Conservation (phyloP, 1,140 invertebrate genomes). For the Heliconius hewitsoni region DNA sequence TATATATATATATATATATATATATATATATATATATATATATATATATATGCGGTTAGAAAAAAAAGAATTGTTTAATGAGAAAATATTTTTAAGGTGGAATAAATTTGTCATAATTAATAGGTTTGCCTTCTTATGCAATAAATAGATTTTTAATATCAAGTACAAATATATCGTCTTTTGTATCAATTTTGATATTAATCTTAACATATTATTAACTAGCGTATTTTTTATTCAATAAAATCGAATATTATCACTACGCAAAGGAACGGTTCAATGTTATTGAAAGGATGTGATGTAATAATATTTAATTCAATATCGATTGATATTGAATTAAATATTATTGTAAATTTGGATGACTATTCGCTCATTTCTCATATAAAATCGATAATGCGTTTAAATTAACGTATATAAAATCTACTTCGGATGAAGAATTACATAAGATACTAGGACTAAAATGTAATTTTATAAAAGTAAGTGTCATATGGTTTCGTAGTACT, state of each 20-base stretch:
- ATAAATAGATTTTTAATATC: background rate
- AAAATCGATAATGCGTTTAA: background rate
- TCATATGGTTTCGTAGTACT: background rate
- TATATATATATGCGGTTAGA: no score
- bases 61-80: no score
- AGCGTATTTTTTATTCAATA: background rate
- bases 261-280: no score
- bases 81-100: background rate
- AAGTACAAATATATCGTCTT: constrained; percentile 1
- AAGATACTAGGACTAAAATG: background rate
- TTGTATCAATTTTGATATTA: background rate
- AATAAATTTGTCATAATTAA: background rate
- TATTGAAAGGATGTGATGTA: background rate
- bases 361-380: background rate
- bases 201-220: background rate
- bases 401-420: background rate
- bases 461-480: background rate
- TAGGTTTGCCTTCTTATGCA: background rate
- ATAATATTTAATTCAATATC: background rate
- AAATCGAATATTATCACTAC: background rate
- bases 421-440: background rate
- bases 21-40: no score
- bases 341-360: background rate
- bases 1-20: no score
- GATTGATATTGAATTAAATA: background rate